Evolutionary conservation across 2,113 vertebrate genomes (phyloP).

Genomic region (Murina feae): DNA sequence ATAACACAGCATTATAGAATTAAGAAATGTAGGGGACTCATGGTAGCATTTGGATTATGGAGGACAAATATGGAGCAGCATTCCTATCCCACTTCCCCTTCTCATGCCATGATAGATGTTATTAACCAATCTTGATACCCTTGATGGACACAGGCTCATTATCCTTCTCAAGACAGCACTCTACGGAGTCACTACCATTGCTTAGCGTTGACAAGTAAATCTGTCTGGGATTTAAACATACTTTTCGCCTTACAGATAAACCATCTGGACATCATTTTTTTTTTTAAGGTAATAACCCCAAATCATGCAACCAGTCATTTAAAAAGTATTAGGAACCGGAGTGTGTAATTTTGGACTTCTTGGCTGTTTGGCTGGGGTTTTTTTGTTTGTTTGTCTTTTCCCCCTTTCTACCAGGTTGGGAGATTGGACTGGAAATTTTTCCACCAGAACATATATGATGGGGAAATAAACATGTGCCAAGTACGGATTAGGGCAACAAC

Average conservation of each 20-base stretch:
- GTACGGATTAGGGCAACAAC: not conserved
- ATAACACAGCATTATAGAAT: constrained; percentile 17
- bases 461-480: not conserved
- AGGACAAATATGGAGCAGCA: not conserved
- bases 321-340: not conserved
- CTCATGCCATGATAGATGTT: not conserved
- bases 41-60: not conserved
- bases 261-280: not conserved
- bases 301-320: not conserved
- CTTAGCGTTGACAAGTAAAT: not conserved
- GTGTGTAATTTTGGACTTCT: not conserved
- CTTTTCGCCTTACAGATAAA: not conserved
- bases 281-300: not conserved
- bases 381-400: not conserved
- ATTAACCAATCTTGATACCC: not conserved
- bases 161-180: not conserved
- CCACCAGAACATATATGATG: not conserved
- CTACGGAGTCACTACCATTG: not conserved
- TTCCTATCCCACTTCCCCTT: not conserved
- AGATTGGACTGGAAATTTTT: not conserved
- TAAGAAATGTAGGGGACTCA: not conserved
- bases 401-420: not conserved
- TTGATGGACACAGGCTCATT: not conserved
- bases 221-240: not conserved
- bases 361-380: not conserved